These are phyloP conservation scores for Agrotis ipsilon DNA, from an alignment of 2,888 invertebrate species.

Conservation along the genomic window DNA sequence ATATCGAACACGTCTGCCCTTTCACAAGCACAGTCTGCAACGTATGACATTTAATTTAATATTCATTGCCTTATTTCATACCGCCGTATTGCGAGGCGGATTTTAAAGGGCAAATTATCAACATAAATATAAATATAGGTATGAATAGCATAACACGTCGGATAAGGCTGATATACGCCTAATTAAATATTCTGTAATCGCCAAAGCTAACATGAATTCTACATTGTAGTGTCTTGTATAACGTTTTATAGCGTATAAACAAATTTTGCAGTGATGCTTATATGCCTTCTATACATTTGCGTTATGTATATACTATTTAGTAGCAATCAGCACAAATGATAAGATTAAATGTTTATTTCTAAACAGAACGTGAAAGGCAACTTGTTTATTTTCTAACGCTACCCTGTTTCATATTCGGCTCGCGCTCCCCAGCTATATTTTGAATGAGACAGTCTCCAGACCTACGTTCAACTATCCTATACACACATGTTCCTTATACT, in stretches of 20 bases:
- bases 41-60: conserved; percentile 78
- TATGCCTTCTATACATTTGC: conserved; percentile 5
- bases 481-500: conserved; percentile 72
- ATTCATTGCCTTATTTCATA: conserved; percentile 72
- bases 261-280: conserved; percentile 21
- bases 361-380: conserved; percentile 23
- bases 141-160: conserved; percentile 34
- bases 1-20: conserved; percentile 73
- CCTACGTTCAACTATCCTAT: conserved; percentile 77
- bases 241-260: conserved; percentile 35
- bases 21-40: conserved; percentile 73
- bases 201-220: conserved; percentile 45
- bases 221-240: conserved; percentile 50
- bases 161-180: conserved; percentile 25
- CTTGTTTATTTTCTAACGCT: conserved; percentile 78
- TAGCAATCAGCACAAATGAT: conserved; percentile 27
- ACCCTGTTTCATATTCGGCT: conserved; percentile 83
- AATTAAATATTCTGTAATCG: conserved; percentile 33
- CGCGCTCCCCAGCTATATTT: conserved; percentile 82
- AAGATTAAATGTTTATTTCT: conserved; percentile 34
- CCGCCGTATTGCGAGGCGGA: conserved; percentile 62
- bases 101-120: conserved; percentile 72
- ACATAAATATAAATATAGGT: conserved; percentile 45
- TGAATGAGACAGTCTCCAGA: conserved; percentile 85
- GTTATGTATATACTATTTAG: conserved; percentile 28